Percentiles rank a stretch among this genome's conserved stretches.
phyloP scores from a whole-genome alignment of 2,113 vertebrate species.

The Girardinichthys multiradiatus region DNA sequence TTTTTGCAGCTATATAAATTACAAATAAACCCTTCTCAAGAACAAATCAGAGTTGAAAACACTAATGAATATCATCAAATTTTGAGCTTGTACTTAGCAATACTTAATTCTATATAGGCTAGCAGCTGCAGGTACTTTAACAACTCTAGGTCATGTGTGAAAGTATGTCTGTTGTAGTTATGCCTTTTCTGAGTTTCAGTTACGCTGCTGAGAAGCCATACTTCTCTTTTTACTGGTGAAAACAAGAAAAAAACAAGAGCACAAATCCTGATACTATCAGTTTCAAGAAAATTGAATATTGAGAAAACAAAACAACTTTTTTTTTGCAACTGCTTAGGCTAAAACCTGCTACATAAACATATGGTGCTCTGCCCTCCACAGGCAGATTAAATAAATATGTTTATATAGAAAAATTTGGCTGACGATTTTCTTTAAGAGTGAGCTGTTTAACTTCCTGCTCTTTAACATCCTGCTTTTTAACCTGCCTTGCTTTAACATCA shows the following conservation, averaged over 20 bases:
- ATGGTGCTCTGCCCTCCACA: background rate
- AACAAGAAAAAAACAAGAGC: conserved; percentile 9
- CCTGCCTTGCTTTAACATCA: conserved; percentile 38
- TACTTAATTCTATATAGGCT: too few relatives aligned
- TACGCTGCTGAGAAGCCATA: background rate
- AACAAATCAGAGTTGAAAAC: too few relatives aligned
- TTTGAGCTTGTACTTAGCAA: too few relatives aligned
- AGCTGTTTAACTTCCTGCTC: conserved; percentile 13
- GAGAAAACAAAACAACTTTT: background rate
- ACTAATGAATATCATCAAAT: background rate
- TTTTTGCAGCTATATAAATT: too few relatives aligned
- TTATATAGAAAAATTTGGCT: background rate
- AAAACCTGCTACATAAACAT: background rate
- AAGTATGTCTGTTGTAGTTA: background rate
- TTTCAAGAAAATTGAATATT: conserved; percentile 2
- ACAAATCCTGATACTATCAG: conserved; percentile 6
- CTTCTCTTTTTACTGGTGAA: conserved; percentile 9
- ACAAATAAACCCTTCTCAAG: too few relatives aligned
- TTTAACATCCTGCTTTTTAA: conserved; percentile 22
- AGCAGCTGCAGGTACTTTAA: too few relatives aligned
- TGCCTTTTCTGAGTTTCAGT: background rate
- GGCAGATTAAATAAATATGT: conserved; percentile 1
- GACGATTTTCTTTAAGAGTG: background rate
- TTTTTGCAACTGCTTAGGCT: background rate
- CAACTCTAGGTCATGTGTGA: too few relatives aligned